phyloP scores from a whole-genome alignment of 2,888 invertebrate genomes.

The Drosophila mulleri region DNA sequence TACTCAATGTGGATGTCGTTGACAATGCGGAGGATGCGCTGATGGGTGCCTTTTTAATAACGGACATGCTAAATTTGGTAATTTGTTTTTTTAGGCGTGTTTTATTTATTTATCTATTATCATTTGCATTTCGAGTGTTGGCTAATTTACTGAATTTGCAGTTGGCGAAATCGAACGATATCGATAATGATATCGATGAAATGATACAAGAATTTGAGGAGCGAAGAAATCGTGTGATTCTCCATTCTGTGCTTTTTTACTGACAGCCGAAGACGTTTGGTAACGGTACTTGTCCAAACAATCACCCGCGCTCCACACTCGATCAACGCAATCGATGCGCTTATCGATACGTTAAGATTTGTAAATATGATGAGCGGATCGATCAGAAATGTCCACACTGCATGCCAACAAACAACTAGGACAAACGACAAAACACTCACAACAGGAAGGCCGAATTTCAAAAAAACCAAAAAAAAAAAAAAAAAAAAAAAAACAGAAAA shows the following conservation, averaged over 20 bases:
- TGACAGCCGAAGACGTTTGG: conserved; percentile 61
- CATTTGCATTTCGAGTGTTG: neutral
- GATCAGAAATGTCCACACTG: conserved; percentile 22
- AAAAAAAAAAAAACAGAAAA: conserved; percentile 2
- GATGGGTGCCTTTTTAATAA: conserved; percentile 98
- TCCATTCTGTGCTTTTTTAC: conserved; percentile 73
- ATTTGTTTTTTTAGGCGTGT: conserved; percentile 23
- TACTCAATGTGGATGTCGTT: conserved; percentile 99
- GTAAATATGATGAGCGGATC: conserved; percentile 45
- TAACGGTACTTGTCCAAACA: conserved; percentile 41
- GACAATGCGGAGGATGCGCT: conserved; percentile 99
- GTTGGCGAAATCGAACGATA: conserved; percentile 68
- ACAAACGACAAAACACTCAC: conserved; percentile 9
- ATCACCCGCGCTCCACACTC: conserved; percentile 53
- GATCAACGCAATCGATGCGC: conserved; percentile 21
- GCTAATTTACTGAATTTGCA: conserved; percentile 26
- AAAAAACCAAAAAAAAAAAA: conserved; percentile 9
- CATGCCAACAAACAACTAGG: conserved; percentile 22
- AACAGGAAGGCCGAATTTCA: conserved; percentile 38
- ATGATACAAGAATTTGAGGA: conserved; percentile 74
- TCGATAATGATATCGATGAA: conserved; percentile 73
- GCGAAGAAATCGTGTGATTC: conserved; percentile 66
- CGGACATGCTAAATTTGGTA: conserved; percentile 96
- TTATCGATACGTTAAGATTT: conserved; percentile 29
- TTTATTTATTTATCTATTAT: neutral